Evolutionary conservation across 2,888 invertebrate genomes (phyloP).

Genomic region (Octodonta nipae): DNA sequence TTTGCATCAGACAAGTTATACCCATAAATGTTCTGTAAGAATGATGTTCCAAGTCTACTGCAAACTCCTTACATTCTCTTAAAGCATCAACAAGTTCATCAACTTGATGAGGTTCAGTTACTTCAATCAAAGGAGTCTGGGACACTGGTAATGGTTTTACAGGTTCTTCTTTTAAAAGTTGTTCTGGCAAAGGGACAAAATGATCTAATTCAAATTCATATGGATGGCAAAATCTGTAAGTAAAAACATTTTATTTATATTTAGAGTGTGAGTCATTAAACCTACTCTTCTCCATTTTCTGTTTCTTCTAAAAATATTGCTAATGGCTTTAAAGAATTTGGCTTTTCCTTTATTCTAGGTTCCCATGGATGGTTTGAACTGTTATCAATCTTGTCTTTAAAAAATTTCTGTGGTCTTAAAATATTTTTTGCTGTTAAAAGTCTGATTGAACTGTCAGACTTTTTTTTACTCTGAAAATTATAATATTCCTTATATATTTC

Average conservation of each 20-base stretch:
- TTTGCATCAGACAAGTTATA: constrained; percentile 89
- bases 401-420: constrained; percentile 68
- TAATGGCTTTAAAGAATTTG: constrained; percentile 72
- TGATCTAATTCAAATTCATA: constrained; percentile 72
- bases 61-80: constrained; percentile 55
- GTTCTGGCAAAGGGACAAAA: constrained; percentile 46
- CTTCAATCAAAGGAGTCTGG: constrained; percentile 52
- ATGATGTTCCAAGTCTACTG: constrained; percentile 89
- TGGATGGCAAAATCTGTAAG: constrained; percentile 67
- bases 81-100: constrained; percentile 54
- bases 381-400: constrained; percentile 77
- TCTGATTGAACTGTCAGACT: constrained; percentile 31
- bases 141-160: constrained; percentile 38
- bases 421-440: constrained; percentile 60
- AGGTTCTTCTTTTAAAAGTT: constrained; percentile 36
- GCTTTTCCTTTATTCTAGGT: constrained; percentile 74
- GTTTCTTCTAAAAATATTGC: constrained; percentile 57
- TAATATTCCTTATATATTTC: too few relatives aligned
- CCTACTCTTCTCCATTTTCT: constrained; percentile 45
- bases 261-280: constrained; percentile 4
- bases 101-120: constrained; percentile 54
- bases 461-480: too few relatives aligned
- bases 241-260: too few relatives aligned
- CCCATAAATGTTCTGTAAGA: constrained; percentile 85
- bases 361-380: constrained; percentile 57